phyloP scores from a whole-genome alignment of 2,888 invertebrate species.

The Tenthredo notha region DNA sequence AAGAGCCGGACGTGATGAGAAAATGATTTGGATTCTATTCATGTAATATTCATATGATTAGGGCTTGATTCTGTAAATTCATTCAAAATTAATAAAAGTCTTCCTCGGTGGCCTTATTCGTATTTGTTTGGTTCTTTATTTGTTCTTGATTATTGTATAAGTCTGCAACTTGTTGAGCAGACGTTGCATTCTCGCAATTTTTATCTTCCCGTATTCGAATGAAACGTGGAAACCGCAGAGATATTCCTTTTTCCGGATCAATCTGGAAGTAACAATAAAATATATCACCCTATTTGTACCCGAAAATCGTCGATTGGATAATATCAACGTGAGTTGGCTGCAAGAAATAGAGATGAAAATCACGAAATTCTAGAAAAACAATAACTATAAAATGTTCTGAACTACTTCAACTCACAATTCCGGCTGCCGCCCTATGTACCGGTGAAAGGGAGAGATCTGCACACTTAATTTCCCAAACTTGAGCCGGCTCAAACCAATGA shows the following conservation, averaged over 20 bases:
- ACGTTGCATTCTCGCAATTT: conserved; percentile 94
- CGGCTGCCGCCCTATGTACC: conserved; percentile 92
- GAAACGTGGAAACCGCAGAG: conserved; percentile 96
- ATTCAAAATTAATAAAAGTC: conserved; percentile 81
- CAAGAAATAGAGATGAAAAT: background rate
- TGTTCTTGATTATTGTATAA: conserved; percentile 97
- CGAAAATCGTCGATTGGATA: conserved; percentile 13
- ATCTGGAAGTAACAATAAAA: conserved; percentile 79
- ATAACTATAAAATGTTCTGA: conserved; percentile 39
- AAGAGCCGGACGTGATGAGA: background rate
- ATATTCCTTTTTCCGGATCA: conserved; percentile 95
- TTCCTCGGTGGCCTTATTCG: conserved; percentile 79
- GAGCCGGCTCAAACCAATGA: conserved; percentile 92
- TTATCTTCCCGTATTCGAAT: conserved; percentile 95
- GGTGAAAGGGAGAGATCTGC: conserved; percentile 98
- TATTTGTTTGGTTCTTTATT: conserved; percentile 84
- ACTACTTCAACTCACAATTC: conserved; percentile 83
- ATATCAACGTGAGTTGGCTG: conserved; percentile 10
- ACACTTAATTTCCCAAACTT: conserved; percentile 98
- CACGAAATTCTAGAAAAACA: background rate
- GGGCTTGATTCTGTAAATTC: background rate
- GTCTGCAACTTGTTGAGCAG: conserved; percentile 92
- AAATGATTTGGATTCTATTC: background rate
- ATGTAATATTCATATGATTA: background rate
- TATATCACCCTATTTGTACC: background rate